These are phyloP conservation scores for Toxostoma redivivum DNA, from an alignment of 2,113 vertebrate genomes.

Conservation along the genomic window DNA sequence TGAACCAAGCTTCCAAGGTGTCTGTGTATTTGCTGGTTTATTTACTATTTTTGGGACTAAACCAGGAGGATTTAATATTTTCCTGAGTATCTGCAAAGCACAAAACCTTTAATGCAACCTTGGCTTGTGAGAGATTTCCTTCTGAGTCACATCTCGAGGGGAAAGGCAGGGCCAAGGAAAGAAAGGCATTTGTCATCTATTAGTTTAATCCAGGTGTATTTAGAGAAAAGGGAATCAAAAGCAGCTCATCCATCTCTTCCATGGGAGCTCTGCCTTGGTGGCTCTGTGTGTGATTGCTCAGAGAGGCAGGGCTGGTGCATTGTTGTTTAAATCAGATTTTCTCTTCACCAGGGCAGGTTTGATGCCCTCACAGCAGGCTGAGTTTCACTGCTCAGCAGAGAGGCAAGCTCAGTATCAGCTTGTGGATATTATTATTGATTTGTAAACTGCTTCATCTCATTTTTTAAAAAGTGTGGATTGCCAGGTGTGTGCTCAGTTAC, in stretches of 20 bases:
- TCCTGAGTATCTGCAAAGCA: background rate
- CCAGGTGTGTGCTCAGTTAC: background rate
- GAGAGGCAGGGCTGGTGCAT: background rate
- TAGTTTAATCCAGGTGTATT: background rate
- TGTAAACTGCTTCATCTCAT: background rate
- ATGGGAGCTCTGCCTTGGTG: accelerated
- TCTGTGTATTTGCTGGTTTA: background rate
- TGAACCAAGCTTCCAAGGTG: background rate
- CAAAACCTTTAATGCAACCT: background rate
- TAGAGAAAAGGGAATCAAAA: background rate
- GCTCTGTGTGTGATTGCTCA: background rate
- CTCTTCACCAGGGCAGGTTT: background rate
- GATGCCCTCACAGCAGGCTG: background rate
- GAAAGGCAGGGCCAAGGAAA: background rate
- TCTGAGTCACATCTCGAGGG: background rate
- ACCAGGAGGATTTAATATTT: background rate
- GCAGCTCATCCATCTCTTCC: background rate
- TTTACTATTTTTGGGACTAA: background rate
- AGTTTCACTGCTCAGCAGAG: background rate
- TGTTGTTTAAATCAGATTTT: background rate
- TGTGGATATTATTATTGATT: background rate
- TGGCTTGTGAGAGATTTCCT: background rate
- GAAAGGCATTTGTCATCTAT: background rate
- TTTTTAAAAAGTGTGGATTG: background rate
- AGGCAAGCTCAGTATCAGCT: background rate